Evolutionary conservation across 2,797 vertebrate genomes (phyloP), one percentile per base, ranked within the genome.

Genomic region (Amphiprion clarkii): DNA sequence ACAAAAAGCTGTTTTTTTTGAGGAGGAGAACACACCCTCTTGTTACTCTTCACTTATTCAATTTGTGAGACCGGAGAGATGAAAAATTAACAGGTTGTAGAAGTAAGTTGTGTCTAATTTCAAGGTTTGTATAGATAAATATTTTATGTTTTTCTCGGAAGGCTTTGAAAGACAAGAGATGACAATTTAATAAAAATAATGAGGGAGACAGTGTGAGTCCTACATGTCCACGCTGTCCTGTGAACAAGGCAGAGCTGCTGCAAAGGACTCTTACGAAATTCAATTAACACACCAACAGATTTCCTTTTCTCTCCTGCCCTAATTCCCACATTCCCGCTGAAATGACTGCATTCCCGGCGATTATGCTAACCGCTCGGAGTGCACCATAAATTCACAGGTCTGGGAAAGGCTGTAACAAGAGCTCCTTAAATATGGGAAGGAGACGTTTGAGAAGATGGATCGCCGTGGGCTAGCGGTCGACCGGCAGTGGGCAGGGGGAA

Each of bases 401-500:
- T 92, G 92, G 88, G 89, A 92, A 88, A 88, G 85, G 85, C 89
- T 90, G 89, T 93, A 93, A 92, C 88, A 67, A 93, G 90, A 89
- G 91, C 91, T 92, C 93, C 90, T 94, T 93, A 91, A 94, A 93
- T 86, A 91, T 83, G 90, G 88, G 90, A 92, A 93, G 83, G 85
- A 89, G 93, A 94, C 87, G 84, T 93, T 93, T 92, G 91, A 91
- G 93, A 92, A 94, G 91, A 94, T 88, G 89, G 90, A 94, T 93
- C 61, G 91, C 93, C 83, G 83, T 81, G 86, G 95, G 96, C 95
- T 83, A 82, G 79, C 67, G 68, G 85, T 68, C 44, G 79, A 79
- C 94, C 94, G 93, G 95, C 94, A 93, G 93, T 90, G 88, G 94
- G 96, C 94, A 96, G 93, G 94, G 96, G 95, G 95, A 94, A 95